phyloP scores from a whole-genome alignment of 2,113 vertebrate species.

The Chlorodrepanis virens region DNA sequence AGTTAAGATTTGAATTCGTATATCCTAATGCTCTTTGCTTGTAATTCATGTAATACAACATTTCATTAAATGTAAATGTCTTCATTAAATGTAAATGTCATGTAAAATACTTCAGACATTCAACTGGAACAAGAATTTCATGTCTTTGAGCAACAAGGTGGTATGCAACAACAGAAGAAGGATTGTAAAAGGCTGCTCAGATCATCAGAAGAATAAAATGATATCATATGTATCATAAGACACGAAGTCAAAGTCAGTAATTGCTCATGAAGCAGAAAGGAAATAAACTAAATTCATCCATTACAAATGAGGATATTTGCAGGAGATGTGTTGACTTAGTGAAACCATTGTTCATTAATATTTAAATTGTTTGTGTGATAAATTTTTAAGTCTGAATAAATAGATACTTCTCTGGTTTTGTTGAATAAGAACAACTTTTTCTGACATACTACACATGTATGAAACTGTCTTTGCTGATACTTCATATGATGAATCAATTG shows the following conservation, averaged over 20 bases:
- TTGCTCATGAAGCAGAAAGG: neutral
- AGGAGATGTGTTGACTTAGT: neutral
- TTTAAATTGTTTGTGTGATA: neutral
- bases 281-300: neutral
- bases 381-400: neutral
- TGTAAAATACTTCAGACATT: constrained; percentile 13
- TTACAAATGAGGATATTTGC: neutral
- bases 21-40: neutral
- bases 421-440: neutral
- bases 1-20: neutral
- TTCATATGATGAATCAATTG: neutral
- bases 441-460: neutral
- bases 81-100: constrained; percentile 25
- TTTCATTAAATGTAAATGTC: constrained; percentile 28
- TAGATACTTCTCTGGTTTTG: neutral
- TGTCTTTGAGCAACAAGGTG: neutral
- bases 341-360: neutral
- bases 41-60: neutral
- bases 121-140: neutral
- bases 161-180: neutral
- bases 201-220: neutral
- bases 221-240: neutral
- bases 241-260: neutral
- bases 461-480: neutral
- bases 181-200: neutral